phyloP scores from a whole-genome alignment of 53 echinoderm and acorn worm species.

The Pentamera pediparva region DNA sequence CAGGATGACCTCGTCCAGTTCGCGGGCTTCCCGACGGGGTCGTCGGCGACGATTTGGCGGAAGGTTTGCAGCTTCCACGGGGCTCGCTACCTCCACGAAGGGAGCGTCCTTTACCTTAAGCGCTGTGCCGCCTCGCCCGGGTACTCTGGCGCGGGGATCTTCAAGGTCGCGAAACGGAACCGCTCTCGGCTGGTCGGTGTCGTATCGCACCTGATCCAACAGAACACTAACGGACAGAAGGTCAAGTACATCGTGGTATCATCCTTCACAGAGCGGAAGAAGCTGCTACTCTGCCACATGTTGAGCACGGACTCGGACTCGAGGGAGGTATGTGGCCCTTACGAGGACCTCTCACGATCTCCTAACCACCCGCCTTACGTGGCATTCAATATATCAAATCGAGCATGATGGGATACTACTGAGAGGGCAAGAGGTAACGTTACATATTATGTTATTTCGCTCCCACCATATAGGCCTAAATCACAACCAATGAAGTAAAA shows the following conservation, averaged over 20 bases:
- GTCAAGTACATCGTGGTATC: constrained; percentile 21
- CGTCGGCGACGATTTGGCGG: constrained; percentile 36
- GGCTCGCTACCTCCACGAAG: constrained; percentile 20
- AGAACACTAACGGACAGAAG: background rate
- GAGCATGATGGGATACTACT: no score
- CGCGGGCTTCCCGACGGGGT: constrained; percentile 51
- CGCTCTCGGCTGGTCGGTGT: background rate
- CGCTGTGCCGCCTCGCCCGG: constrained; percentile 29
- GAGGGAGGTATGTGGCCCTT: background rate
- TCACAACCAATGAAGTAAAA: no score
- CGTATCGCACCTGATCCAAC: constrained; percentile 24
- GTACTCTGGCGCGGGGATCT: constrained; percentile 23
- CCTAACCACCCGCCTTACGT: background rate
- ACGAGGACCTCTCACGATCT: background rate
- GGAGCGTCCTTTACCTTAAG: constrained; percentile 13
- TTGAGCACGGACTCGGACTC: background rate
- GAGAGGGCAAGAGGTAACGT: no score
- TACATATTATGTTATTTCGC: no score
- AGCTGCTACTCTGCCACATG: constrained; percentile 13
- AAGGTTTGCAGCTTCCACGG: constrained; percentile 43
- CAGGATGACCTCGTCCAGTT: background rate
- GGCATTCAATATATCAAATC: background rate
- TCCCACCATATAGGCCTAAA: no score
- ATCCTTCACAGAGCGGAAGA: constrained; percentile 15
- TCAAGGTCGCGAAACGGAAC: constrained; percentile 8